Evolutionary conservation across 2,888 invertebrate genomes (phyloP).

Genomic region (Syritta pipiens): DNA sequence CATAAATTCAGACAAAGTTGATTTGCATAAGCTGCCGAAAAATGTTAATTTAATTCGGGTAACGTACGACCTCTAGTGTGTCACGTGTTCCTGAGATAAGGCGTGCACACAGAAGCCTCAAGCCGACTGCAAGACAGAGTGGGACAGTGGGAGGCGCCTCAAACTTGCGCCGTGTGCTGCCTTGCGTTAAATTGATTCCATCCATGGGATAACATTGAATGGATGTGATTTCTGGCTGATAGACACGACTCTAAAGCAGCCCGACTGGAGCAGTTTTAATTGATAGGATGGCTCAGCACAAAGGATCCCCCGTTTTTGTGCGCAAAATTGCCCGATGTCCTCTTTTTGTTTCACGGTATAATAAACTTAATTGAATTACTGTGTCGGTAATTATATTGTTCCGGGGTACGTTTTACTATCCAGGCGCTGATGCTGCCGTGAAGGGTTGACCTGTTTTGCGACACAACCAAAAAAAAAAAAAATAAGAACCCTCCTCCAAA

Average conservation of each 20-base stretch:
- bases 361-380: constrained; percentile 47
- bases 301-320: not conserved
- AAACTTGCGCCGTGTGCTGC: constrained; percentile 18
- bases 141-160: too few species aligned
- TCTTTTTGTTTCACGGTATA: constrained; percentile 22
- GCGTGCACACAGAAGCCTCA: too few species aligned
- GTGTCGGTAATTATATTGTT: constrained; percentile 41
- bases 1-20: constrained; percentile 20
- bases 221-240: constrained; percentile 55
- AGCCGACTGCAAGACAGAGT: too few species aligned
- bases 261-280: constrained; percentile 23
- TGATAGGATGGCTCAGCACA: constrained; percentile 11
- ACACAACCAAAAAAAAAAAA: not conserved
- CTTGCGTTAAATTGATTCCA: constrained; percentile 59
- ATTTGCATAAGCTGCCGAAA: constrained; percentile 45
- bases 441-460: constrained; percentile 5
- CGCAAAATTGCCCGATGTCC: not conserved
- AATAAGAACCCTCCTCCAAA: constrained; percentile 13
- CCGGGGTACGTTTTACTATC: constrained; percentile 20
- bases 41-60: constrained; percentile 38
- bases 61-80: too few species aligned
- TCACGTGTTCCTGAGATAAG: too few species aligned
- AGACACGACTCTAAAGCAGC: constrained; percentile 47
- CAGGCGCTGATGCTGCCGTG: not conserved
- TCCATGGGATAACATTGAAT: constrained; percentile 46